Base-by-base conservation (phyloP, 2,797 vertebrate species). In the Martes flavigula region DNA sequence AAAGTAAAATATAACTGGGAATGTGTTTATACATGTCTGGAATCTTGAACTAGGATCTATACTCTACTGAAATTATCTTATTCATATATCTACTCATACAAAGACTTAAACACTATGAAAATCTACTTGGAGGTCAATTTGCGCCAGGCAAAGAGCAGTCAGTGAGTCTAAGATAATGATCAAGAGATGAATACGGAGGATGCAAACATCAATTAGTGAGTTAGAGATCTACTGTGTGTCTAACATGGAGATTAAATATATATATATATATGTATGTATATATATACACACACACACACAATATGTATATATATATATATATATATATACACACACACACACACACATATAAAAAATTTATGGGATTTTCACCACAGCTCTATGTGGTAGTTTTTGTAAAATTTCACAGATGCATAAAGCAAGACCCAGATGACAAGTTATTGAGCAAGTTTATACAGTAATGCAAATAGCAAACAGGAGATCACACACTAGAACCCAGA, bases 21-120 rank as follows among this genome's bases (percentile, higher is more conserved):
- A 18, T 32, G 18, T 87, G 13, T 87, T 77, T 79, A 12, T 38
- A 87, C 12, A 83, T 78, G 77, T 93, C 83, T 93, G 48, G 27
- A 92, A 92, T 88, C 3, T 43, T 83, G 43, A 95, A 78, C 32
- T 40, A 2, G n/a, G 48, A 96, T 93, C 68, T 73, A 87, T 2
- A 94, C 54, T 58, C 51, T 62, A 73, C 18, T 90, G 62, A 90
- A 91, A 94, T 95, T 90, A 70, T 89, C 51, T 73, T 77, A 56
- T 46, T 32, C 58, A 90, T 56, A 48, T 64, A 30, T 91, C 60
- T 96, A 82, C 46, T 93, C 46, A 68, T 35, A 86, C 35, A 85
- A 91, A 94, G 35, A 91, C 2, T 20, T 86, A 91, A 79, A 72
- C 30, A 79, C 11, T 68, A 87, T 77, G 81, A 87, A 96, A 78